Conservation (phyloP, 2,113 vertebrate genomes). For the Strix aluco region DNA sequence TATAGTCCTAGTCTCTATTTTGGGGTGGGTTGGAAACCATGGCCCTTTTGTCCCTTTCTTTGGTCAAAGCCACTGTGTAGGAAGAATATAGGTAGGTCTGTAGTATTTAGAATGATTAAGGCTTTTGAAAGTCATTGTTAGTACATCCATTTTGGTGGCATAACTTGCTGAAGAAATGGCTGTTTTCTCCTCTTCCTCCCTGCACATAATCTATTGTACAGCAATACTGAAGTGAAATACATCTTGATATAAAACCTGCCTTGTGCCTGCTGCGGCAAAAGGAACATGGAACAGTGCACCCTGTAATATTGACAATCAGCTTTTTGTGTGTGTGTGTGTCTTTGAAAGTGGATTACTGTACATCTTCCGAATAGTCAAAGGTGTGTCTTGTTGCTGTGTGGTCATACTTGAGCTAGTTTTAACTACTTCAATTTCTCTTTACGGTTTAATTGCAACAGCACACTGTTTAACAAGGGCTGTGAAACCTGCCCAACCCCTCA, state of each 20-base stretch:
- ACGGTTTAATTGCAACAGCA: background rate
- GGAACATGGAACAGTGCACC: accelerated
- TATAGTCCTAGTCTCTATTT: background rate
- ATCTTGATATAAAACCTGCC: background rate
- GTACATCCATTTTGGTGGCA: background rate
- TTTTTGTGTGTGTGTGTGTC: background rate
- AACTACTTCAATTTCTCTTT: background rate
- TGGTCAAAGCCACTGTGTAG: background rate
- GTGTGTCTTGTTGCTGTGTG: background rate
- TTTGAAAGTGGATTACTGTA: background rate
- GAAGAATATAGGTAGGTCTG: background rate
- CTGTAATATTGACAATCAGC: background rate
- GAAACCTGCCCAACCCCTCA: background rate
- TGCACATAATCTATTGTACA: background rate
- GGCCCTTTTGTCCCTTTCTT: background rate
- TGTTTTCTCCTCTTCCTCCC: background rate
- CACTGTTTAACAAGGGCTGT: background rate
- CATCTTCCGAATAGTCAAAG: background rate
- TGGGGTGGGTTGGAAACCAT: background rate
- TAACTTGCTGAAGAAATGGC: background rate
- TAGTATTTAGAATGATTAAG: background rate
- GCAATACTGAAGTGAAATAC: background rate
- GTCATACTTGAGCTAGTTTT: background rate
- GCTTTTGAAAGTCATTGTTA: background rate
- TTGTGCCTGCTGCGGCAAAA: background rate